Evolutionary conservation across 1,140 invertebrate genomes (phyloP).

Genomic region (Sinonovacula constricta): DNA sequence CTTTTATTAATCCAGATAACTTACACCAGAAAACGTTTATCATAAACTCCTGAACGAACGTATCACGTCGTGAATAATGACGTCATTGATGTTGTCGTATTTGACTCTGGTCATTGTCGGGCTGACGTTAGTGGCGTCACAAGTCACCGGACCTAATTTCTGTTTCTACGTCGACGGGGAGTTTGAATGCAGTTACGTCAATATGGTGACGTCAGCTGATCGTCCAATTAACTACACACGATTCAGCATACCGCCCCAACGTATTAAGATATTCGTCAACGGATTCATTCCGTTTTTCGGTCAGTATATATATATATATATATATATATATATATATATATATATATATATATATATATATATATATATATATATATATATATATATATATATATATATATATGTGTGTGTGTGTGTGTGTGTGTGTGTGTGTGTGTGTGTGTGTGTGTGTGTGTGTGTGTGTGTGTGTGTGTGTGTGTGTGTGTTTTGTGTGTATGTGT

Average conservation of each 20-base stretch:
- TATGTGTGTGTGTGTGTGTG: not conserved
- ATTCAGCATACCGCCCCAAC: conserved; percentile 21
- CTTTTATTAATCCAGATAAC: too few relatives aligned
- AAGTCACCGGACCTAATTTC: conserved; percentile 2
- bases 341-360: not conserved
- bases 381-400: not conserved
- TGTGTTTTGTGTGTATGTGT: too few relatives aligned
- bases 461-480: too few relatives aligned
- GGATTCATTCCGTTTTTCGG: conserved; percentile 29
- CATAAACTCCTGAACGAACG: too few relatives aligned
- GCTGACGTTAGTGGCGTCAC: too few relatives aligned
- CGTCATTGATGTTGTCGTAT: too few relatives aligned
- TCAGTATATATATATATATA: too few relatives aligned
- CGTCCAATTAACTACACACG: conserved; percentile 16
- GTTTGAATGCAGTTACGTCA: conserved; percentile 19
- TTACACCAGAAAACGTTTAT: too few relatives aligned
- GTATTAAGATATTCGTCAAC: conserved; percentile 1
- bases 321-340: not conserved
- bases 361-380: not conserved
- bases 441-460: too few relatives aligned
- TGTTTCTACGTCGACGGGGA: conserved; percentile 7
- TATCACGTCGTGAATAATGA: too few relatives aligned
- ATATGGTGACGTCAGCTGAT: conserved; percentile 5
- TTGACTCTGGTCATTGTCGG: too few relatives aligned
- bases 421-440: too few relatives aligned